Conservation (phyloP, 1,140 invertebrate species). For the Bombus difficillimus region DNA sequence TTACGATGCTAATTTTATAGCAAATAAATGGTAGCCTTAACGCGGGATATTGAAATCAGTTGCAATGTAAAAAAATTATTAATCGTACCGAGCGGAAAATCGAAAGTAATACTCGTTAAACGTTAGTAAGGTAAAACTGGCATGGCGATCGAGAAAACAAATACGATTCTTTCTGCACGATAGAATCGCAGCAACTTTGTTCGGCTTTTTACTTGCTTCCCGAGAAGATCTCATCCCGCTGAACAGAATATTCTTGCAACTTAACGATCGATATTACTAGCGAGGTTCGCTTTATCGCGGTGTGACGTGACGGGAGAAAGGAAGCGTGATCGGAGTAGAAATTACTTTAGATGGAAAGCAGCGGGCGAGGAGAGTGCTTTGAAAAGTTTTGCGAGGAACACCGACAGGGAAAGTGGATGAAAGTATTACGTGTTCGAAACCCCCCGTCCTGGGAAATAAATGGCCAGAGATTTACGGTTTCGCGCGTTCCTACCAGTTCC, state of each 20-base stretch:
- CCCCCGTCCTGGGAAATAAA: slow-evolving; percentile 28
- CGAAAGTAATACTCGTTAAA: background rate
- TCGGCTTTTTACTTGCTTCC: background rate
- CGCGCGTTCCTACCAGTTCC: slow-evolving; percentile 12
- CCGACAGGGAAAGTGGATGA: slow-evolving; percentile 49
- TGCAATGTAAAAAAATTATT: background rate
- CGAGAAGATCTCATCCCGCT: slow-evolving; percentile 26
- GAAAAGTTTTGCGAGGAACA: slow-evolving; percentile 44
- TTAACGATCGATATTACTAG: slow-evolving; percentile 50
- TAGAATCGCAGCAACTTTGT: background rate
- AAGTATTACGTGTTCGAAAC: slow-evolving; percentile 41
- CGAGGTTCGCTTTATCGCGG: slow-evolving; percentile 14
- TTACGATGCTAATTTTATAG: slow-evolving; percentile 38
- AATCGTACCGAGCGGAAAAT: background rate
- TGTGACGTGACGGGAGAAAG: slow-evolving; percentile 45
- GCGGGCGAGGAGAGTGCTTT: slow-evolving; percentile 25
- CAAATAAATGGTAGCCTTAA: background rate
- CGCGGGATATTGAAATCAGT: background rate
- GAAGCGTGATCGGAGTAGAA: slow-evolving; percentile 49
- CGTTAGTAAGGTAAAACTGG: background rate
- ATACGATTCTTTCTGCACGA: background rate
- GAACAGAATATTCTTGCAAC: slow-evolving; percentile 21
- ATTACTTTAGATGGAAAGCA: slow-evolving; percentile 53
- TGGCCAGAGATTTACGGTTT: slow-evolving; percentile 20
- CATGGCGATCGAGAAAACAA: background rate